Base-by-base conservation (phyloP, 2,888 invertebrate genomes). In the Caenorhabditis drosophilae region DNA sequence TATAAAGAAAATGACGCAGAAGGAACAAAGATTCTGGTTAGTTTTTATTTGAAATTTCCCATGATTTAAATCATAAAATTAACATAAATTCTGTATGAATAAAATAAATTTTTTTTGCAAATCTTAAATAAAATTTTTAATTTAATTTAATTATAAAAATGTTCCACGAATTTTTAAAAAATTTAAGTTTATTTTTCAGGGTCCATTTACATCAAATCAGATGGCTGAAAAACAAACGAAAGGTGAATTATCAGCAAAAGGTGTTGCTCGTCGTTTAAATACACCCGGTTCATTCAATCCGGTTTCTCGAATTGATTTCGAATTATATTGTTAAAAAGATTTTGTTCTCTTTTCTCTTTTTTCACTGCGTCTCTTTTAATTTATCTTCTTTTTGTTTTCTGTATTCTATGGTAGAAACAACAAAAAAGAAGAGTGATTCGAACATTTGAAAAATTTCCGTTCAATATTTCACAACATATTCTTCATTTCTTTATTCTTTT, bases 301-400 rank as follows among this genome's bases (percentile, higher is more conserved):
- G 15, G 75, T 73, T 3, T 67, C 68, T 35, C 63, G 79, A 27
- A 72, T 77, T 51, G 78, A 78, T 55, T 79, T 79, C 44, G 79
- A 79, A 40, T 59, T 79, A 35, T 79, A 77, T 50, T 70, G 68
- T 48, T 67, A 51, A 23, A 38, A 31, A 25, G 23, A 38, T 44
- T n/a, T 46, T 23, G 38, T 36, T 44, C 27, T 42, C 16, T n/a
- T 45, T 12, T 38, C 25, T 12, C 15, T 26, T 47, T 40, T 15
- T 46, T 23, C 23, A 16, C 27, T 20, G 20, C 23, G 2, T 47
- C 22, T 16, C 6, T 11, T 51, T 18, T 40, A 34, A 9, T 41
- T 42, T 7, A 18, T 41, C 12, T 31, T 31, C 20, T 22, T 20
- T 42, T 25, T 12, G n/a, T 41, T 18, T 41, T 41, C 15, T 20